Base-by-base conservation (phyloP, 1,140 invertebrate species). In the Latrodectus geometricus region DNA sequence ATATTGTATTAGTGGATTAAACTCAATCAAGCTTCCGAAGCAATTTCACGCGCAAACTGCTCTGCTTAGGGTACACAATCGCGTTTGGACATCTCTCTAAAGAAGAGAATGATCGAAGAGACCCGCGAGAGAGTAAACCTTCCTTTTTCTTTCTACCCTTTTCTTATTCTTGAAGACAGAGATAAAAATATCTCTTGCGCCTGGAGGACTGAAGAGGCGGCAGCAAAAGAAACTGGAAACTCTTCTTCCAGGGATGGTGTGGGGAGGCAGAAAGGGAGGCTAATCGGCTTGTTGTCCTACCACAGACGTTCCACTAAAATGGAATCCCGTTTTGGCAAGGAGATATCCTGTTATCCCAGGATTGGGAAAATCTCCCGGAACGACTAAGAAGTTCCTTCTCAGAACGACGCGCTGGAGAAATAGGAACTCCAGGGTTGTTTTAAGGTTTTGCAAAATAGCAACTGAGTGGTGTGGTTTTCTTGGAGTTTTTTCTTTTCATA, bases 231-330 rank as follows among this genome's bases (percentile, higher is more conserved):
- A 69, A 69, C 21, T 23, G 68, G 68, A 69, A 69, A 69, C 68
- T 69, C 20, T 69, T 69, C 21, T n/a, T 9, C 17, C 21, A 7
- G 7, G 7, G 20, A 5, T 1, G 35, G 35, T 35, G 35, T 61
- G 54, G 54, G 54, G 54, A 1, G 54, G 17, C 17, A 8, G 54
- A 17, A 17, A 17, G 17, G 54, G 54, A 11, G 54, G 11, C 54
- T 61, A 61, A 61, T 61, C 54, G 54, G 54, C 54, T 61, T 61
- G 54, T 61, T 61, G 54, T 61, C 54, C 54, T 61, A 61, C 54
- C 54, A 17, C 54, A 61, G 54, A 61, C 11, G 54, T 61, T 61
- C 54, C 17, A 61, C 54, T 61, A 61, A 61, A 11, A 61, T 61
- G 54, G 54, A 61, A 61, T 61, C 54, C 54, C 54, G 54, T 61